Percentiles rank a stretch among this genome's conserved stretches.
Conservation (phyloP, 2,113 vertebrate genomes). For the Notarius lentiginosus region DNA sequence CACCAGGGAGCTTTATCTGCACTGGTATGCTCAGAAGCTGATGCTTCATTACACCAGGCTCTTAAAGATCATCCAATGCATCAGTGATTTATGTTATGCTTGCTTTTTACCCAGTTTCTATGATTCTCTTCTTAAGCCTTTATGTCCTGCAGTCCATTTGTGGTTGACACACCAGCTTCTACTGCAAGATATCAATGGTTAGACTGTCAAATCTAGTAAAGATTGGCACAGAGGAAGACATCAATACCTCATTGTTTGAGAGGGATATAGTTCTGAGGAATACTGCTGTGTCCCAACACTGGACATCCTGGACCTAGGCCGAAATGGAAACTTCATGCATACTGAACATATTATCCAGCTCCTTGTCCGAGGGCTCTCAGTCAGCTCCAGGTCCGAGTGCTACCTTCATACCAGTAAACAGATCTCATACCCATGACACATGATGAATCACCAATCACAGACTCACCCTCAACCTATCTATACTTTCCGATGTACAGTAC, state of each 20-base stretch:
- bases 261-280: background rate
- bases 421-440: background rate
- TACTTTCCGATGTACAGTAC: too few relatives aligned
- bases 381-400: background rate
- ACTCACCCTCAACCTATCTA: too few relatives aligned
- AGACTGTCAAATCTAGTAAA: background rate
- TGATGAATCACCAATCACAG: background rate
- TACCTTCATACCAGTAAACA: background rate
- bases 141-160: background rate
- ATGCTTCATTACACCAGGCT: background rate
- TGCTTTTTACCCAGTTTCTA: background rate
- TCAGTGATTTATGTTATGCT: background rate
- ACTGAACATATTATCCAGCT: too few relatives aligned
- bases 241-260: background rate
- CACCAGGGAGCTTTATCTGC: background rate
- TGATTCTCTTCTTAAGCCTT: background rate
- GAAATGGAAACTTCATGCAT: background rate
- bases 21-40: background rate
- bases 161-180: background rate
- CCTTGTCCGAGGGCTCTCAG: background rate
- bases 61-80: background rate
- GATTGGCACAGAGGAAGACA: background rate
- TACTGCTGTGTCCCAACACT: background rate
- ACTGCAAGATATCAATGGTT: background rate
- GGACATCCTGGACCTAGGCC: background rate